These are phyloP conservation scores for Paracyprichromis sp. DNA, from an alignment of 2,113 vertebrate species.

Conservation along the genomic window DNA sequence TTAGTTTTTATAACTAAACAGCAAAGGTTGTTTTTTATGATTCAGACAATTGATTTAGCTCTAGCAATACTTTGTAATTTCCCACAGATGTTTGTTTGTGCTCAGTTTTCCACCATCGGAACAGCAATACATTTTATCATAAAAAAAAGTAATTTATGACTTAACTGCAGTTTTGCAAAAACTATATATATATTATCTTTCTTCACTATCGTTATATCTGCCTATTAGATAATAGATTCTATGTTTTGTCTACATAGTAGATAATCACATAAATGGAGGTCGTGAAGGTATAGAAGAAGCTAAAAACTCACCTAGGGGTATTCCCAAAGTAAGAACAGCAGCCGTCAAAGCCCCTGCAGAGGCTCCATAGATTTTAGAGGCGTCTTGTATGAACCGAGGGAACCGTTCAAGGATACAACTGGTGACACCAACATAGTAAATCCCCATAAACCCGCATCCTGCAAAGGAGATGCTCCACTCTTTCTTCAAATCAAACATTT, in stretches of 20 bases:
- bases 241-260: background rate
- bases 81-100: background rate
- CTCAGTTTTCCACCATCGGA: background rate
- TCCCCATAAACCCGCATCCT: conserved; percentile 83
- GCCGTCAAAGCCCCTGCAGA: conserved; percentile 76
- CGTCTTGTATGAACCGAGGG: conserved; percentile 67
- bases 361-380: conserved; percentile 71
- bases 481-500: conserved; percentile 60
- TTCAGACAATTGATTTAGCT: background rate
- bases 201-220: background rate
- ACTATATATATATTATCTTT: background rate
- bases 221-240: background rate
- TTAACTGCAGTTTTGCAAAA: background rate
- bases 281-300: background rate
- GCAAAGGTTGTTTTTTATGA: background rate
- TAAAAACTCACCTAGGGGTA: conserved; percentile 70
- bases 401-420: conserved; percentile 75
- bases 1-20: background rate
- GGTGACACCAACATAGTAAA: conserved; percentile 78
- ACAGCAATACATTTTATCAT: background rate
- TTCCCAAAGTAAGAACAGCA: conserved; percentile 52
- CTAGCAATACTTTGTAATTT: background rate
- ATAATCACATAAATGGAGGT: background rate
- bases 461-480: conserved; percentile 82
- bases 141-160: background rate